Evolutionary conservation across 2,888 invertebrate species (phyloP).

Genomic region (Conops quadrifasciatus): DNA sequence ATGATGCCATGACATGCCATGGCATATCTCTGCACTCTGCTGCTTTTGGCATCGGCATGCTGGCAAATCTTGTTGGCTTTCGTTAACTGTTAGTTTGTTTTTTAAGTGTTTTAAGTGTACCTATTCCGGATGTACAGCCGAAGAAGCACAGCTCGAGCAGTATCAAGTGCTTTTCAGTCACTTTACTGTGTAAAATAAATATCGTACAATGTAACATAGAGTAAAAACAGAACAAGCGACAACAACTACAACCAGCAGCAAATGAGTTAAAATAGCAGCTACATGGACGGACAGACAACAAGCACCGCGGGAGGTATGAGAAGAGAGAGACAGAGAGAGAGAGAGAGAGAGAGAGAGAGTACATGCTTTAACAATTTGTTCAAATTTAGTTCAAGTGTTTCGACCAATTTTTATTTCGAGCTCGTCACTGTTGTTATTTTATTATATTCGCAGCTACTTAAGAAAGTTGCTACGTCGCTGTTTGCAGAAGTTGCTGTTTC

Average conservation of each 20-base stretch:
- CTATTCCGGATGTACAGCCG: neutral
- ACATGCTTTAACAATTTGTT: conserved; percentile 1
- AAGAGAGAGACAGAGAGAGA: too few species aligned
- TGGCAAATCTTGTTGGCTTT: conserved; percentile 6
- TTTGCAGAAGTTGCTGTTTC: too few species aligned
- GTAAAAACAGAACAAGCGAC: neutral
- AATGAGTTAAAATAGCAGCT: conserved; percentile 12
- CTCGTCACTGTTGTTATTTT: neutral
- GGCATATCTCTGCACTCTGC: too few species aligned
- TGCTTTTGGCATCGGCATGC: conserved; percentile 11
- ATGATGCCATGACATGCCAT: too few species aligned
- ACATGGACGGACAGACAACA: too few species aligned
- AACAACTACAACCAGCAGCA: conserved; percentile 11
- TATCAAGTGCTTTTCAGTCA: conserved; percentile 30
- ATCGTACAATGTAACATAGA: neutral
- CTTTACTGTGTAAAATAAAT: neutral
- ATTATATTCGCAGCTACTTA: neutral
- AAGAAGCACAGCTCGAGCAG: neutral
- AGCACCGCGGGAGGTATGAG: too few species aligned
- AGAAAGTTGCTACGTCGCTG: neutral
- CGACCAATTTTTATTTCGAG: conserved; percentile 4
- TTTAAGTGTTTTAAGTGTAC: neutral
- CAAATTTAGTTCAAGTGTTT: conserved; percentile 14
- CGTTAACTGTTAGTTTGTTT: neutral
- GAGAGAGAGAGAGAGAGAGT: too few species aligned